Conservation (phyloP, 2,888 invertebrate genomes). For the Eupithecia dodoneata region DNA sequence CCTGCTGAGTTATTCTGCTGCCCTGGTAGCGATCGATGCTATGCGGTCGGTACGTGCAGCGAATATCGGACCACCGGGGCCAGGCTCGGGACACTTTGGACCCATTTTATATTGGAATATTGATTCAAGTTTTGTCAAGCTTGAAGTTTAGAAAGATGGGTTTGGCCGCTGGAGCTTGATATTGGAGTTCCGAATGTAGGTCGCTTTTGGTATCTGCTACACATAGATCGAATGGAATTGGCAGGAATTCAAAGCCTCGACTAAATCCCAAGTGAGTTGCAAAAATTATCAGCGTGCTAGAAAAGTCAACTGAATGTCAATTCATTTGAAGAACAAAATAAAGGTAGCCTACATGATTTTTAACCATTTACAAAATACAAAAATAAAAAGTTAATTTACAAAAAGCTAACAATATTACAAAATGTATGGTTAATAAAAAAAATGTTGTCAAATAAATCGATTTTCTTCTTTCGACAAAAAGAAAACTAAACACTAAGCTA, state of each 20-base stretch:
- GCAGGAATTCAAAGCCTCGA: not conserved
- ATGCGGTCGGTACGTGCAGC: constrained; percentile 42
- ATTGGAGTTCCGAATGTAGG: constrained; percentile 18
- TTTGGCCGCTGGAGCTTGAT: constrained; percentile 26
- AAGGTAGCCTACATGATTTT: not conserved
- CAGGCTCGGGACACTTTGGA: constrained; percentile 4
- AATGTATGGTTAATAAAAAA: too few species aligned
- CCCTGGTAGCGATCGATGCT: constrained; percentile 35
- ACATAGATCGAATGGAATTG: not conserved
- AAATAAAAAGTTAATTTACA: not conserved
- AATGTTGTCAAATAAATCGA: too few species aligned
- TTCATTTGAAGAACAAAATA: not conserved
- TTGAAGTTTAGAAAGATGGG: constrained; percentile 31
- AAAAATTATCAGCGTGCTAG: not conserved
- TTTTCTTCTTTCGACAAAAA: too few species aligned
- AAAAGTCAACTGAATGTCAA: not conserved
- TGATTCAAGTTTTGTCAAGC: constrained; percentile 31
- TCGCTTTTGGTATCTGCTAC: not conserved
- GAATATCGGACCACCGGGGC: constrained; percentile 27
- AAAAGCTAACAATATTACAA: too few species aligned
- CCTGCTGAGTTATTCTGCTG: constrained; percentile 33
- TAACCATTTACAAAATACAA: not conserved
- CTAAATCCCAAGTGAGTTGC: not conserved
- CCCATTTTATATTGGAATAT: constrained; percentile 36
- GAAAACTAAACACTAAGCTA: not conserved